Evolutionary conservation across 2,888 invertebrate species (phyloP).

Genomic region (Tetranychus truncatus): DNA sequence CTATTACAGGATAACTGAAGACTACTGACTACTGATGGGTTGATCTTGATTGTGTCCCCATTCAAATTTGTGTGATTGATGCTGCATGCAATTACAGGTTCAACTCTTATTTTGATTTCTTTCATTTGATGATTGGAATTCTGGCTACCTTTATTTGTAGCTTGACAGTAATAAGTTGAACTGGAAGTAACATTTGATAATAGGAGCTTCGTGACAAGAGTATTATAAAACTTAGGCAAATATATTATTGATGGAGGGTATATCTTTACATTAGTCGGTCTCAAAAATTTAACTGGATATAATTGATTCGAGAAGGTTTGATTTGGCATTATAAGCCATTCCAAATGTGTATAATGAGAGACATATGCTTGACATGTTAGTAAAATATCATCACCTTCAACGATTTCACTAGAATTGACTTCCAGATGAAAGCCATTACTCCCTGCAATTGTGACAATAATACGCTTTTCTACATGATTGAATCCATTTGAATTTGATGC

Average conservation of each 20-base stretch:
- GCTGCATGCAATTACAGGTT: slow-evolving; percentile 8
- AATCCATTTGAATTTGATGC: slow-evolving; percentile 30
- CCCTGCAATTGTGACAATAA: slow-evolving; percentile 36
- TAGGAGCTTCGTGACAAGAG: no score
- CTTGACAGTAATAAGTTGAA: background rate
- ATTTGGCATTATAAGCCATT: no score
- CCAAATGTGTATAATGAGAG: slow-evolving; percentile 39
- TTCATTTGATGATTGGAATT: no score
- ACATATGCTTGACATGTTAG: slow-evolving; percentile 43
- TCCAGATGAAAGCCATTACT: slow-evolving; percentile 35
- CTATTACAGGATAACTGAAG: slow-evolving; percentile 29
- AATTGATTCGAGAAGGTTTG: no score
- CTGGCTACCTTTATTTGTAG: no score
- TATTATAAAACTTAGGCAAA: no score
- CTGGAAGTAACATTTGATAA: background rate
- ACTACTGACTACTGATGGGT: slow-evolving; percentile 6
- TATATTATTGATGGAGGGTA: no score
- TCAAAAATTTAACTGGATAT: no score
- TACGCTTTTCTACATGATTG: slow-evolving; percentile 22
- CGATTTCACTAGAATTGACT: slow-evolving; percentile 29
- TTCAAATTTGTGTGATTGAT: slow-evolving; percentile 20
- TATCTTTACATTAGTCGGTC: no score
- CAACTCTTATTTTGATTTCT: background rate
- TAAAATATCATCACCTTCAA: slow-evolving; percentile 40
- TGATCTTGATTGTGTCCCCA: background rate